A percentile compares a stretch with the other conserved stretches of the same genome.
These are phyloP conservation scores for Poecilia picta DNA, from an alignment of 2,797 vertebrate species.

Conservation along the genomic window DNA sequence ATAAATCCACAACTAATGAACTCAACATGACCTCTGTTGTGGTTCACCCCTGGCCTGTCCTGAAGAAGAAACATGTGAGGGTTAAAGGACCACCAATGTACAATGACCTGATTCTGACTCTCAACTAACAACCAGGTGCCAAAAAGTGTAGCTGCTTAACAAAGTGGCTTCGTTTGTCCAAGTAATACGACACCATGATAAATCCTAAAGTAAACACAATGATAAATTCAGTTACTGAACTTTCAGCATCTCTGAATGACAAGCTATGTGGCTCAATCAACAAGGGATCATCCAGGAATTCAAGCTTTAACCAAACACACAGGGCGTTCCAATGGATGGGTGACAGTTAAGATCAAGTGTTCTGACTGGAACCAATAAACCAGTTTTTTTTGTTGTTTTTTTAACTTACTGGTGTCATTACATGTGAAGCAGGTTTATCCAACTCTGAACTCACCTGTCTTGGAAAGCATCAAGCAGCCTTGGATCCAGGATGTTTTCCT, in stretches of 20 bases:
- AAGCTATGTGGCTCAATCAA: neutral
- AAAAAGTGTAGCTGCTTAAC: slow-evolving; percentile 17
- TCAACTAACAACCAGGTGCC: slow-evolving; percentile 7
- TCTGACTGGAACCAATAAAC: slow-evolving; percentile 12
- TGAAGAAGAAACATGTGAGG: neutral
- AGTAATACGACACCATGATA: slow-evolving; percentile 22
- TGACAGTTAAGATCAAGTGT: neutral
- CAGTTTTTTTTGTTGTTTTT: neutral
- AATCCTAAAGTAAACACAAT: slow-evolving; percentile 30
- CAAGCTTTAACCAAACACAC: neutral
- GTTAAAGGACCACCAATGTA: slow-evolving; percentile 20
- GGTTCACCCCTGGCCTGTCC: neutral
- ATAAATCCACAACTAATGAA: neutral
- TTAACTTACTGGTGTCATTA: neutral
- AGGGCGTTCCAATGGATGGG: neutral
- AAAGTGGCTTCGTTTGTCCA: slow-evolving; percentile 25
- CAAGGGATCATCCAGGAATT: neutral
- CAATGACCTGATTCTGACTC: slow-evolving; percentile 37
- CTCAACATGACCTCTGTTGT: neutral
- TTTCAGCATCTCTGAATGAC: slow-evolving; percentile 8
- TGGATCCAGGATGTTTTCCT: slow-evolving; percentile 95
- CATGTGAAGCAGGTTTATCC: neutral
- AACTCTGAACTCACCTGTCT: slow-evolving; percentile 84
- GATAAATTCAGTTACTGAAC: neutral
- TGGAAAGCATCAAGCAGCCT: slow-evolving; percentile 91